Conservation (phyloP, 2,888 invertebrate genomes). For the Willowsia nigromaculata region DNA sequence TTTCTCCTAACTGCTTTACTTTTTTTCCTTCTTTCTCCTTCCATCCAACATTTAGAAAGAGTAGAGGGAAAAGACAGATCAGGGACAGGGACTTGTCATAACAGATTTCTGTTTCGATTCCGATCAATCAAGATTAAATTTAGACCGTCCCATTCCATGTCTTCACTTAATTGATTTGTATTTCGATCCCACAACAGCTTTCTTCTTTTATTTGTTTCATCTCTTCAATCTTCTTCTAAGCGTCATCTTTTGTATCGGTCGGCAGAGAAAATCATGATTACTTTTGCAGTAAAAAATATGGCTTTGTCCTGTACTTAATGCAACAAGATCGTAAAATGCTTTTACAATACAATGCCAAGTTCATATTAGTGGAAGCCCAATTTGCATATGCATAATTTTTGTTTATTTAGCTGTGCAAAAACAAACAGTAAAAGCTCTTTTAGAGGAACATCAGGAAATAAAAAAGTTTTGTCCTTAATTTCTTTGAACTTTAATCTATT, state of each 20-base stretch:
- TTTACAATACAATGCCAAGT: no score
- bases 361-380: neutral
- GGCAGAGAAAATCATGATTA: neutral
- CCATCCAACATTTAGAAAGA: neutral
- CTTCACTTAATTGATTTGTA: conserved; percentile 78
- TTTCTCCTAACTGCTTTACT: conserved; percentile 31
- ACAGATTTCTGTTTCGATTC: conserved; percentile 77
- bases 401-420: neutral
- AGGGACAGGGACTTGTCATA: conserved; percentile 76
- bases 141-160: conserved; percentile 77
- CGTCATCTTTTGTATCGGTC: neutral
- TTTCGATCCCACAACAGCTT: conserved; percentile 64
- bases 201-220: conserved; percentile 12
- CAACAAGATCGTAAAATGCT: no score
- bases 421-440: neutral
- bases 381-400: neutral
- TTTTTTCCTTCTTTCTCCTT: neutral
- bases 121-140: conserved; percentile 79
- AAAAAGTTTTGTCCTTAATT: neutral
- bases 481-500: neutral
- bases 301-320: neutral
- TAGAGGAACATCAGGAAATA: neutral
- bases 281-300: neutral
- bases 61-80: conserved; percentile 57
- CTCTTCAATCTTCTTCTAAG: neutral